These are phyloP conservation scores for Acanthiza pusilla DNA, from an alignment of 2,797 vertebrate genomes.

Conservation along the genomic window DNA sequence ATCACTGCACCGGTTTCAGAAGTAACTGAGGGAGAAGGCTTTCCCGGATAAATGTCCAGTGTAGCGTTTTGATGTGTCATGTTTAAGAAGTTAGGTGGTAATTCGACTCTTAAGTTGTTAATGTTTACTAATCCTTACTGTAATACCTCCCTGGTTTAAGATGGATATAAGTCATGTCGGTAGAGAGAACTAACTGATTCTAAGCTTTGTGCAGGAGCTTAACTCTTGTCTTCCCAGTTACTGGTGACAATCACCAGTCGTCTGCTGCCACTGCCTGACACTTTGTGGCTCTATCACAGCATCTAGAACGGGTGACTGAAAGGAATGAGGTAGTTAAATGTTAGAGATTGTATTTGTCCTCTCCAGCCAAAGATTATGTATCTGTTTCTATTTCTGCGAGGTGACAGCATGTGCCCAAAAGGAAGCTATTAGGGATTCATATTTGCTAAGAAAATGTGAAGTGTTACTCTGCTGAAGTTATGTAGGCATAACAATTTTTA, in stretches of 20 bases:
- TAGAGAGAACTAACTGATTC: background rate
- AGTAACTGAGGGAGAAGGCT: background rate
- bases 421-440: background rate
- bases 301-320: background rate
- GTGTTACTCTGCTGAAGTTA: background rate
- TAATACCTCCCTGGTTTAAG: background rate
- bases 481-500: background rate
- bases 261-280: background rate
- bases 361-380: background rate
- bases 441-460: background rate
- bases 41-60: background rate
- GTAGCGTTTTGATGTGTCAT: background rate
- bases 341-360: background rate
- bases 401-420: background rate
- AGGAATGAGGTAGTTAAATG: background rate
- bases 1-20: background rate
- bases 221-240: background rate
- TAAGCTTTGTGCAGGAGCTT: background rate
- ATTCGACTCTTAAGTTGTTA: background rate
- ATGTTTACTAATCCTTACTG: background rate
- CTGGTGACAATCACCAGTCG: background rate
- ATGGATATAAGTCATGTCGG: background rate
- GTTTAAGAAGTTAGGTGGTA: background rate
- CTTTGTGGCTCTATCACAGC: background rate
- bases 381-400: background rate